Percentiles rank a stretch among this genome's conserved stretches.
These are phyloP conservation scores for Homarus americanus DNA, from an alignment of 1,140 invertebrate species.

Conservation along the genomic window DNA sequence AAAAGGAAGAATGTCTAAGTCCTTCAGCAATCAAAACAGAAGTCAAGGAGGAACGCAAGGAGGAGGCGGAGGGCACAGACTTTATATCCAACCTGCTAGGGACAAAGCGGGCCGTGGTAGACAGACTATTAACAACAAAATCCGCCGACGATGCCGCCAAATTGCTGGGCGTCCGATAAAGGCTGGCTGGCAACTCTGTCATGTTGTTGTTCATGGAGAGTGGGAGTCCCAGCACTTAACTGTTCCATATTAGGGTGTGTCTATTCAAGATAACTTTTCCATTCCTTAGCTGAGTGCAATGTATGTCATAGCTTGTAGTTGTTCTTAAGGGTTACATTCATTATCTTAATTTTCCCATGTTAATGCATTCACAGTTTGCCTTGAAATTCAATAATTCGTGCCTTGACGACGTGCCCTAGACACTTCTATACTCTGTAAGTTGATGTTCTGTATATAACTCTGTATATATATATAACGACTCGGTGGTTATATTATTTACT, in stretches of 20 bases:
- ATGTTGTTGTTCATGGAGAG: neutral
- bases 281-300: conserved; percentile 57
- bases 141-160: conserved; percentile 90
- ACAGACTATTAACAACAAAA: conserved; percentile 87
- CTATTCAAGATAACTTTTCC: conserved; percentile 46
- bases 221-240: neutral
- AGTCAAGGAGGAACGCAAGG: conserved; percentile 41
- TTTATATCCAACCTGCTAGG: conserved; percentile 93
- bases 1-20: conserved; percentile 40
- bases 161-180: conserved; percentile 82
- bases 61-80: conserved; percentile 80
- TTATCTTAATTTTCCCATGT: conserved; percentile 46
- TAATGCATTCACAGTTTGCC: conserved; percentile 74
- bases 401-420: conserved; percentile 71
- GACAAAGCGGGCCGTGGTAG: conserved; percentile 90
- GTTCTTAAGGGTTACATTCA: conserved; percentile 42
- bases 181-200: neutral
- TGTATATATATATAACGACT: conserved; percentile 63
- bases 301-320: conserved; percentile 66
- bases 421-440: conserved; percentile 61
- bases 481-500: conserved; percentile 54
- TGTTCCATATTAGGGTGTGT: conserved; percentile 23
- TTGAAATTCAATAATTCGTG: conserved; percentile 70
- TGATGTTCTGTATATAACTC: conserved; percentile 56
- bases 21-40: conserved; percentile 1